Evolutionary conservation across 1,140 invertebrate genomes (phyloP).

Genomic region (Drosophila persimilis): DNA sequence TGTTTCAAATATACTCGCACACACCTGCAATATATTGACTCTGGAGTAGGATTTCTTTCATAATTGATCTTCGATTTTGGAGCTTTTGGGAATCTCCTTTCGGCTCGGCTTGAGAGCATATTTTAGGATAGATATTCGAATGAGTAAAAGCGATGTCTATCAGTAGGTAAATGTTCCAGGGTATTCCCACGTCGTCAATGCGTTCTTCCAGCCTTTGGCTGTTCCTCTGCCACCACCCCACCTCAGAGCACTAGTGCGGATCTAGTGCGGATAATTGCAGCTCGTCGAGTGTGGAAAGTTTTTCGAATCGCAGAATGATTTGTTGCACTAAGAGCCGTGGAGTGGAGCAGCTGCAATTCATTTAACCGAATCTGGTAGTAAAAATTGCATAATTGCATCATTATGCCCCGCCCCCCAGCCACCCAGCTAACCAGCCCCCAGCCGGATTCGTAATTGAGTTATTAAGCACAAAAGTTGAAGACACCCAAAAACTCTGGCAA

Average conservation of each 20-base stretch:
- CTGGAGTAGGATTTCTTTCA: not conserved
- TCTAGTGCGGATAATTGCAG: constrained; percentile 60
- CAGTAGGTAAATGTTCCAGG: no score
- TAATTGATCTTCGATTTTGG: no score
- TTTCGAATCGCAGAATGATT: constrained; percentile 66
- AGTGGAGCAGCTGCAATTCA: constrained; percentile 60
- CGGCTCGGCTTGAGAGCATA: no score
- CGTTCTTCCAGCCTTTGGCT: no score
- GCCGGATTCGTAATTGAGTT: constrained; percentile 58
- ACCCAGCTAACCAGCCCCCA: not conserved
- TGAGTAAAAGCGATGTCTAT: no score
- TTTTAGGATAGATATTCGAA: no score
- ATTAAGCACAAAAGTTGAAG: constrained; percentile 62
- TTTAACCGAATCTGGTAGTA: constrained; percentile 44
- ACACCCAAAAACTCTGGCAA: constrained; percentile 19
- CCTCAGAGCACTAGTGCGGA: no score
- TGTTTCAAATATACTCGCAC: not conserved
- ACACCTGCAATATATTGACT: no score
- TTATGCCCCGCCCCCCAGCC: constrained; percentile 21
- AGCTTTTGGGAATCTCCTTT: no score
- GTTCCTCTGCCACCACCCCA: not conserved
- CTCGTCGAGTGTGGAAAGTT: constrained; percentile 53
- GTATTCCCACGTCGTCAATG: no score
- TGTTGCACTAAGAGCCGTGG: constrained; percentile 33
- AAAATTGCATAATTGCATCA: constrained; percentile 67